Evolutionary conservation across 2,888 invertebrate genomes (phyloP).

Genomic region (Rotaria sp.): DNA sequence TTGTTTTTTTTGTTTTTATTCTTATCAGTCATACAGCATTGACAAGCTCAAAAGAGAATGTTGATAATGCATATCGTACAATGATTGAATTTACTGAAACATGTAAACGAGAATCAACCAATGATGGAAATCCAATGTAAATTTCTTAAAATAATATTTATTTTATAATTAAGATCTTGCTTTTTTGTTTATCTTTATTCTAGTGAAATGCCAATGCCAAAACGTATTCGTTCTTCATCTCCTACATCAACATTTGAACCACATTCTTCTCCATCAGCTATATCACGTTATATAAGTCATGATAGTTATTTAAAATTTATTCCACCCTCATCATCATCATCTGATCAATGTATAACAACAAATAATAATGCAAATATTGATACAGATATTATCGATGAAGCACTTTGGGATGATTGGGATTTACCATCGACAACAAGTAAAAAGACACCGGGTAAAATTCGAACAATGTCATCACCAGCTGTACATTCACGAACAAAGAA

Average conservation of each 20-base stretch:
- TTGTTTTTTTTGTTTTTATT: background rate
- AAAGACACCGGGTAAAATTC: background rate
- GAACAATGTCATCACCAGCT: constrained; percentile 27
- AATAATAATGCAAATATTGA: background rate
- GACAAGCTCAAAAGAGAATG: background rate
- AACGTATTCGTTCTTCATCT: constrained; percentile 27
- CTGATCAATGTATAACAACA: background rate
- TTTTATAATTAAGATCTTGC: no score
- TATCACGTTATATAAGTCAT: constrained; percentile 24
- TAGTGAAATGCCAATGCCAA: background rate
- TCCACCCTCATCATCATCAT: background rate
- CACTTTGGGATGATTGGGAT: background rate
- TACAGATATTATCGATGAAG: background rate
- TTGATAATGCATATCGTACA: constrained; percentile 15
- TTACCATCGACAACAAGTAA: background rate
- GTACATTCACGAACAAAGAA: background rate
- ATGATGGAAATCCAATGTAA: background rate
- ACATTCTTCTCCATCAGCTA: background rate
- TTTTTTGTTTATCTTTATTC: background rate
- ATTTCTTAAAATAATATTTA: background rate
- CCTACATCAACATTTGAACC: background rate
- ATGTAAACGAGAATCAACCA: constrained; percentile 2
- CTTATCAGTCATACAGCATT: background rate
- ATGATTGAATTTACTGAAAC: constrained; percentile 19
- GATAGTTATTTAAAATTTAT: constrained; percentile 8